Base-by-base conservation (phyloP, 2,113 vertebrate genomes). In the Turnix velox region DNA sequence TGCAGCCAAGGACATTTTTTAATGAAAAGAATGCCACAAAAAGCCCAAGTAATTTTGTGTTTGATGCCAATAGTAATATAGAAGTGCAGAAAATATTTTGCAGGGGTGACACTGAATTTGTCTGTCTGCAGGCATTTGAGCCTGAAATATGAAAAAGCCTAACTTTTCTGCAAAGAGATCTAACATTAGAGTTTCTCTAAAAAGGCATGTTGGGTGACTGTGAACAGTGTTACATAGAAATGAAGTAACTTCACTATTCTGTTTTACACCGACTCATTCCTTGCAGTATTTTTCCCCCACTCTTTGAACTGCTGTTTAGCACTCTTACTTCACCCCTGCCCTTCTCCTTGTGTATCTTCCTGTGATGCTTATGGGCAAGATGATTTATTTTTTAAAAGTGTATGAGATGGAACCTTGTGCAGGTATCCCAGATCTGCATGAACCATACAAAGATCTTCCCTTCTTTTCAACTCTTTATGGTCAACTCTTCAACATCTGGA, bases 11-110 rank as follows among this genome's bases (percentile, higher is more conserved):
- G 86, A 89, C 76, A 40, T 45, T 77, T 93, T 93, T 88, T 87
- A 95, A 93, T 88, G 74, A 94, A 95, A 91, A 88, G 69, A 78
- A 88, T 93, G 48, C 0, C 1, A 84, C 87, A 81, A 96, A 87
- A 94, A 92, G 59, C 52, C 24, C 69, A 37, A 81, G 69, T 68
- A 92, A 80, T 91, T 87, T 77, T 84, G 40, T 61, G 25, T 94
- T 87, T 81, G 79, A 71, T 91, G 85, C 87, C 63, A 90, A 17
- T 61, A 75, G 73, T 83, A 90, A 81, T 88, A 81, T 63, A 92
- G 75, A 92, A 86, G 57, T 15, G 58, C 58, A 92, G 58, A 75
- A 93, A 95, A 86, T 81, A 88, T 82, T 94, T 95, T 90, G 80
- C 84, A 92, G 58, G 51, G 69, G 88, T 79, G 51, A 42, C 28